A percentile compares a stretch with the other conserved stretches of the same genome.
These are phyloP conservation scores for Prorops nasuta DNA, from an alignment of 1,140 invertebrate species.

Conservation along the genomic window DNA sequence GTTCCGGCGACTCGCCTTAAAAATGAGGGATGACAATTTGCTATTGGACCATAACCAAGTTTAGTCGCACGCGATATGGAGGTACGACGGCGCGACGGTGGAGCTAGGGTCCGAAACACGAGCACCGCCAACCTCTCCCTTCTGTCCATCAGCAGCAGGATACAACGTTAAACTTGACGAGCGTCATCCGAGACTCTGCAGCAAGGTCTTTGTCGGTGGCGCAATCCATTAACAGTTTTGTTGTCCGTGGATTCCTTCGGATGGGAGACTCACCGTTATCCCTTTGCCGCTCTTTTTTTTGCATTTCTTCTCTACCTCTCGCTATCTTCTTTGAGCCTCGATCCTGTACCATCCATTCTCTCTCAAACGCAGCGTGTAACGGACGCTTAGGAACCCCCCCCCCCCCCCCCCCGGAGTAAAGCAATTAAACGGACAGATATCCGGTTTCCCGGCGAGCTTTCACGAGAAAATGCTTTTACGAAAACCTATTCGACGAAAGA, in stretches of 20 bases:
- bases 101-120: background rate
- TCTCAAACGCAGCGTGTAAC: constrained; percentile 18
- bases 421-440: constrained; percentile 35
- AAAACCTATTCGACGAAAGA: constrained; percentile 24
- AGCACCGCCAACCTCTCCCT: too few species aligned
- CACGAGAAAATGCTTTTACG: constrained; percentile 18
- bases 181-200: constrained; percentile 8
- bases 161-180: constrained; percentile 1
- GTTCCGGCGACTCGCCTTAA: background rate
- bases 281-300: constrained; percentile 9
- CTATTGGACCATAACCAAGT: background rate
- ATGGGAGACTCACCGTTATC: background rate
- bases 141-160: too few species aligned
- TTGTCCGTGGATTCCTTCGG: constrained; percentile 12
- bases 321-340: constrained; percentile 4
- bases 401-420: too few species aligned
- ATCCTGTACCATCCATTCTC: constrained; percentile 24
- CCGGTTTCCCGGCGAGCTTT: constrained; percentile 22
- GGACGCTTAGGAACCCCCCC: constrained; percentile 10
- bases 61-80: background rate
- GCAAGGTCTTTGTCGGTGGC: background rate
- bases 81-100: background rate
- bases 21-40: background rate
- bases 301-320: constrained; percentile 4
- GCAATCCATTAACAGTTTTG: constrained; percentile 24